Base-by-base conservation (phyloP, 1,140 invertebrate species). In the Megalopta genalis region DNA sequence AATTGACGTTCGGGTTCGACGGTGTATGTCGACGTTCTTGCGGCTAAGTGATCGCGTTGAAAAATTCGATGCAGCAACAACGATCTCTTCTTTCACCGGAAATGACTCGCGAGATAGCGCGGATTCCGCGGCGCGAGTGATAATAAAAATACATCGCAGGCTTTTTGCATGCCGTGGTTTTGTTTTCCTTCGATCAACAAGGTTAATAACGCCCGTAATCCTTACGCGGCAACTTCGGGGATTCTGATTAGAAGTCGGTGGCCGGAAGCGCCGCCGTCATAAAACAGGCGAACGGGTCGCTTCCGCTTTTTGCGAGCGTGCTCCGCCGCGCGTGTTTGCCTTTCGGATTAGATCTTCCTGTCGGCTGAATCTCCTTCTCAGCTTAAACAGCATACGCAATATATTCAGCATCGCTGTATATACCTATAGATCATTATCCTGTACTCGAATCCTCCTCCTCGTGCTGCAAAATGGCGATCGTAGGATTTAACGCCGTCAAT, bases 201-300 rank as follows among this genome's bases (percentile, higher is more conserved):
- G 18, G 18, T 37, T 27, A 59, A 77, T 70, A 62, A 54, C 69
- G 62, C 76, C 21, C 16, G 60, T 72, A 78, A 72, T 78, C 60
- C n/a, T 72, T 78, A 65, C 76, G 37, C 27, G n/a, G 76, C 76
- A 72, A 64, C 68, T 78, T 78, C 1, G 46, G 69, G 0, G 21
- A 46, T 16, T 25, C 7, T 57, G 39, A 64, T 63, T n/a, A 23
- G 18, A 32, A 25, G 60, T 68, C 39, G 49, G 32, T 16, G n/a
- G 14, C 46, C 49, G 76, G 68, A 72, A 72, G 67, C 46, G 3
- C 7, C 57, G n/a, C 5, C 14, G n/a, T 14, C 60, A 37, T 32
- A 37, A 64, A 72, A 57, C 59, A 37, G 46, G 74, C 3, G 18
- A 49, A 42, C n/a, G n/a, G 16, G 21, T 9, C 60, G 46, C 68